phyloP scores from a whole-genome alignment of 1,140 invertebrate species.

The Polypedilum pembai region DNA sequence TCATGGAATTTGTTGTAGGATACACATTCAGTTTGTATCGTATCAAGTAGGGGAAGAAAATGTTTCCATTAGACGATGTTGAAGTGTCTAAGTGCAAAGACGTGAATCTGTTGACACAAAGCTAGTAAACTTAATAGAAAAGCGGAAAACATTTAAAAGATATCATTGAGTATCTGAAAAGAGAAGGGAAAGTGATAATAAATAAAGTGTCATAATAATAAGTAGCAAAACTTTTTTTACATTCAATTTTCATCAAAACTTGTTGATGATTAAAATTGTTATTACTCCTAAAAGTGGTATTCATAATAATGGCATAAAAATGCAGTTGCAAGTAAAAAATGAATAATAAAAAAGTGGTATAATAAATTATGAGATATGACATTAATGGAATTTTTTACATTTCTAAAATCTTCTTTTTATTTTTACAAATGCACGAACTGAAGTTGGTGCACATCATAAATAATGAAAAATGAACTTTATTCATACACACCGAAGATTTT shows the following conservation, averaged over 20 bases:
- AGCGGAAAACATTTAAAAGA: neutral
- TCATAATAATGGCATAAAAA: too few relatives aligned
- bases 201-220: neutral
- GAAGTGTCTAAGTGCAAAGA: neutral
- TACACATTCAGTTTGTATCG: too few relatives aligned
- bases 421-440: too few relatives aligned
- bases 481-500: too few relatives aligned
- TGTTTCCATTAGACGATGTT: neutral
- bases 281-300: neutral
- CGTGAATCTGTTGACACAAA: neutral
- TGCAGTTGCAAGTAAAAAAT: too few relatives aligned
- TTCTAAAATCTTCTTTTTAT: too few relatives aligned
- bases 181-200: neutral
- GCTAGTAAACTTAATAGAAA: neutral
- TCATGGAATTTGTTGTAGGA: neutral
- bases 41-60: neutral
- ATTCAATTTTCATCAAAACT: neutral
- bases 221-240: neutral
- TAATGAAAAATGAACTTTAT: too few relatives aligned
- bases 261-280: conserved; percentile 9
- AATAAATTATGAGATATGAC: too few relatives aligned
- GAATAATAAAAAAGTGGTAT: too few relatives aligned
- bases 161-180: neutral
- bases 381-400: too few relatives aligned
- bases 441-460: too few relatives aligned